Evolutionary conservation across 2,888 invertebrate genomes (phyloP), one percentile per base, ranked within the genome.

Genomic region (Patella ulyssiponensis): DNA sequence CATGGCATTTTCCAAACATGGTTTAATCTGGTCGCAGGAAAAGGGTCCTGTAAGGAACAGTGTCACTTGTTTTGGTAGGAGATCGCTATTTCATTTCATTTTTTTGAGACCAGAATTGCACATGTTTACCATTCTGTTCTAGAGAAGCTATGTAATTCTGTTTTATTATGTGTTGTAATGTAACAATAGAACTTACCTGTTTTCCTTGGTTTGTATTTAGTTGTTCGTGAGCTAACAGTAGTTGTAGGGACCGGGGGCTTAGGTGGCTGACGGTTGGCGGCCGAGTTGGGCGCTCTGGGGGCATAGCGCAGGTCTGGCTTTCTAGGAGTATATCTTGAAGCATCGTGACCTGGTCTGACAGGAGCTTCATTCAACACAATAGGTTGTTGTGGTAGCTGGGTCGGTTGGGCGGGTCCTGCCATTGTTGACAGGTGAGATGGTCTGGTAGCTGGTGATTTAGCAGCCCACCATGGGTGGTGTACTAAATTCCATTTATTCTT

Each of bases 391-490:
- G 12, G 20, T 3, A 11, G 2, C 23, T 23, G 64, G 11, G 20
- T 14, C 3, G 64, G 64, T 64, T 64, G 20, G 64, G 23, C 14
- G 1, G 23, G 20, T 64, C 12, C 14, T 20, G 64, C 20, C 23
- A 64, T 23, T 20, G 64, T 23, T 23, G 64, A 20, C n/a, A 9
- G 20, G 3, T 23, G 64, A 9, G 64, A 23, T 1, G 64, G 64
- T 64, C 64, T n/a, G 64, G 76, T 53, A 2, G 76, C 71, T 1
- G 76, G 54, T 11, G 76, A 71, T n/a, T 76, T 76, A 17, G 76
- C 76, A 33, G 76, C 76, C 76, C 76, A 76, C 76, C 76, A 76
- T 1, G 76, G 76, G 71, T 76, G 71, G 71, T 71, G 76, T 33
- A 71, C 71, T 15, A 76, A 58, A 51, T 71, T 56, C 76, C 76